Base-by-base conservation (phyloP, 2,113 vertebrate species). In the Cochlearius cochlearius region DNA sequence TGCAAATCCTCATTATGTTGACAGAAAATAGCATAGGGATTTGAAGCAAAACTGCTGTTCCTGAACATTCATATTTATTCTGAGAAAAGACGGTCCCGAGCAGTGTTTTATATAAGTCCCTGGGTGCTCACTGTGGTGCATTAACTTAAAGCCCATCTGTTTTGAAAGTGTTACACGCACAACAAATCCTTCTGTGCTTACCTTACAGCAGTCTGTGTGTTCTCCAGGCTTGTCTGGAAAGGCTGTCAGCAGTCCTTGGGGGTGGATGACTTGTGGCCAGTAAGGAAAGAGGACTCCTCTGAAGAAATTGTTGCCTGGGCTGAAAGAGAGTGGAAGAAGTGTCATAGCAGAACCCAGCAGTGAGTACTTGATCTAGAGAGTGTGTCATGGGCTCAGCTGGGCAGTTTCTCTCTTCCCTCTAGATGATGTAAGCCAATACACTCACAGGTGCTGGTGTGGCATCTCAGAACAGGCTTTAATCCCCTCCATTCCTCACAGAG, bases 281-380 rank as follows among this genome's bases (percentile, higher is more conserved):
- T 99, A 63, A 98, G 98, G n/a, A 97, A 97, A 52, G 98, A 99
- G 59, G 99, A 99, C 92, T 98, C 97, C 5, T 99, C 99, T 3
- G 94, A 98, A 59, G 98, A 98, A 94, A 99, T 99, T 15, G 98
- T 99, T 72, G 98, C 98, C 34, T 98, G 97, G 80, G 97, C 99
- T 55, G 97, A 99, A 63, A 96, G 97, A 68, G 98, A 99, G 36
- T 99, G 99, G 99, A 97, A 90, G 3, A 97, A 97, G 34, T 68
- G 10, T 63, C 18, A 5, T 6, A n/a, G 50, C 13, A 86, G 36
- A 32, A 80, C 7, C 18, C 82, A 43, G 49, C 53, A 96, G 98
- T 98, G 83, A 98, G 98, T 97, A 87, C 71, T 64, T 69, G 21
- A 43, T n/a, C 14, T 68, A n/a, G 38, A 77, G 29, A n/a, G 50